phyloP scores from a whole-genome alignment of 2,797 vertebrate species.

The Catamblyrhynchus diadema region DNA sequence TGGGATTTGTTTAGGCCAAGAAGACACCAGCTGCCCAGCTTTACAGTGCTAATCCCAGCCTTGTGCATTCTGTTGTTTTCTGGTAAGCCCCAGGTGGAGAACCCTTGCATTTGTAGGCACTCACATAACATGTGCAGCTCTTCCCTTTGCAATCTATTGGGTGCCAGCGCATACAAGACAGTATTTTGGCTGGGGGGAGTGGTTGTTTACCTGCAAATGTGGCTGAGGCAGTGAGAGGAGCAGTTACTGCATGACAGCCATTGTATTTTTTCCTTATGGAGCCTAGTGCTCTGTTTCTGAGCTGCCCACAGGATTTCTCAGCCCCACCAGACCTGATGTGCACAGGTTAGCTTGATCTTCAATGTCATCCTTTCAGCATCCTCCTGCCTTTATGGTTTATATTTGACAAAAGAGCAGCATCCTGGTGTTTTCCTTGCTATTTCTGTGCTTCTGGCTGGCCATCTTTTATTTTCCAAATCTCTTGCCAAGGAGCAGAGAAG shows the following conservation, averaged over 20 bases:
- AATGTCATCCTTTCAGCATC: neutral
- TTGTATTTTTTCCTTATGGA: neutral
- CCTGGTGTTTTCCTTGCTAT: neutral
- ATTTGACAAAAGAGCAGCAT: neutral
- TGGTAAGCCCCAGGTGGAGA: neutral
- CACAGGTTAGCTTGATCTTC: neutral
- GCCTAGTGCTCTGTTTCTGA: neutral
- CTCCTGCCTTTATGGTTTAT: neutral
- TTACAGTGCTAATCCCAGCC: neutral
- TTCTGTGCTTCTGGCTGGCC: neutral
- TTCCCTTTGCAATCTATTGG: neutral
- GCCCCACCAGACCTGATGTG: neutral
- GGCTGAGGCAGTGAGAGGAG: neutral
- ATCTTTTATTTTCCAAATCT: neutral
- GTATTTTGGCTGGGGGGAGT: neutral
- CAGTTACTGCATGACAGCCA: neutral
- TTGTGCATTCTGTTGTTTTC: neutral
- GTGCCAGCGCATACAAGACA: neutral
- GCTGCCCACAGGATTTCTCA: neutral
- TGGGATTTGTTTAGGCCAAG: neutral
- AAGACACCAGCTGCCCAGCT: neutral
- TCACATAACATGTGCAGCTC: neutral
- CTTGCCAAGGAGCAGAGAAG: neutral
- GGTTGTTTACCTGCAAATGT: neutral
- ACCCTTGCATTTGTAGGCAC: neutral